phyloP scores from a whole-genome alignment of 2,888 invertebrate genomes.

The Ennomos erosarius region DNA sequence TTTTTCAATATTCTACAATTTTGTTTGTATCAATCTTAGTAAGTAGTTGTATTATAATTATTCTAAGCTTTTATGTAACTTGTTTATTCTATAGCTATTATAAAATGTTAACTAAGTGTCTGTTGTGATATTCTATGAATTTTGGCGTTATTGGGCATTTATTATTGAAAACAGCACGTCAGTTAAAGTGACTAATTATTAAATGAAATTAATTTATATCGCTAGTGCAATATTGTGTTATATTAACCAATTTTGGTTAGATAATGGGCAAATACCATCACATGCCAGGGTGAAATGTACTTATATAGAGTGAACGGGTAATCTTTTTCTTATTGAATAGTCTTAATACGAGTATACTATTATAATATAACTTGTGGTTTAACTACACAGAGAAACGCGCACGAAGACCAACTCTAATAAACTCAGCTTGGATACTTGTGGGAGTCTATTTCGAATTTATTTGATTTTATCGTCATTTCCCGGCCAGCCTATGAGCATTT shows the following conservation, averaged over 20 bases:
- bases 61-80: slow-evolving; percentile 14
- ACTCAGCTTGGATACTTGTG: too few relatives aligned
- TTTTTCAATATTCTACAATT: slow-evolving; percentile 8
- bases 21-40: slow-evolving; percentile 12
- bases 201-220: slow-evolving; percentile 19
- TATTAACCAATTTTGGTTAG: background rate
- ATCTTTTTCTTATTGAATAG: background rate
- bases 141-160: slow-evolving; percentile 21
- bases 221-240: slow-evolving; percentile 30
- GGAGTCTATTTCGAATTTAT: too few relatives aligned
- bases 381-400: too few relatives aligned
- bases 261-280: too few relatives aligned
- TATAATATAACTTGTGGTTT: too few relatives aligned
- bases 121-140: slow-evolving; percentile 38
- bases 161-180: slow-evolving; percentile 15
- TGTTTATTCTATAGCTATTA: slow-evolving; percentile 12
- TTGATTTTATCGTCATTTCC: too few relatives aligned
- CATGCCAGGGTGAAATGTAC: too few relatives aligned
- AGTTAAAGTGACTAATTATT: slow-evolving; percentile 15
- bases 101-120: slow-evolving; percentile 21
- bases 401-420: too few relatives aligned
- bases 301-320: background rate
- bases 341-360: too few relatives aligned
- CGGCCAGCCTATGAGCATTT: too few relatives aligned
- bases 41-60: slow-evolving; percentile 1